phyloP scores from a whole-genome alignment of 2,888 invertebrate genomes.

The Trachelus troglodyta region DNA sequence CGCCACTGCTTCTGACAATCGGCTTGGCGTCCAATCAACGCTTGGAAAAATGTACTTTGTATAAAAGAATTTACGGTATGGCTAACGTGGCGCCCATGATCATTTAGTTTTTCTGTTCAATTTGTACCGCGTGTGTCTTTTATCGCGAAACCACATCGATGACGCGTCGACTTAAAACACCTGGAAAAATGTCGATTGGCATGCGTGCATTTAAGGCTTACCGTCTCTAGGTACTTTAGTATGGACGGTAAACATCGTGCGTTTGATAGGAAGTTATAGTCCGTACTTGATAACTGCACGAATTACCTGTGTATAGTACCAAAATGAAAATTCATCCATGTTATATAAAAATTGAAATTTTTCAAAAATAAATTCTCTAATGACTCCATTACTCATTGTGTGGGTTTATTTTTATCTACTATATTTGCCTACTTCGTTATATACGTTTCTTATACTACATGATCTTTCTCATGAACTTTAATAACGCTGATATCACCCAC shows the following conservation, averaged over 20 bases:
- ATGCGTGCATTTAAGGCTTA: not conserved
- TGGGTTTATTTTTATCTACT: not conserved
- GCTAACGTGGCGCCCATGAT: not conserved
- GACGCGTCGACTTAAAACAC: not conserved
- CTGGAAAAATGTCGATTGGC: not conserved
- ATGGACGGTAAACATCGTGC: conserved; percentile 10
- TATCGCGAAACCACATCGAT: not conserved
- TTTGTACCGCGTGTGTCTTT: not conserved
- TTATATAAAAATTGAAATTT: not conserved
- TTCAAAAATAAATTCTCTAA: not conserved
- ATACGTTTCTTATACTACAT: not conserved
- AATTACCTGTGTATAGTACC: not conserved
- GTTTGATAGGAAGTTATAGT: conserved; percentile 11
- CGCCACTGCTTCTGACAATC: conserved; percentile 18
- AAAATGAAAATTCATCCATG: not conserved
- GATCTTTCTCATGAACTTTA: not conserved
- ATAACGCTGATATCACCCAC: conserved; percentile 1
- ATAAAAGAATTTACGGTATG: not conserved
- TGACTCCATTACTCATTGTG: not conserved
- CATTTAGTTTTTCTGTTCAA: not conserved
- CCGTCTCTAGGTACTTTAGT: not conserved
- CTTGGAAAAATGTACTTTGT: conserved; percentile 9
- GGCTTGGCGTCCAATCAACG: conserved; percentile 19
- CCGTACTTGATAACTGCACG: not conserved
- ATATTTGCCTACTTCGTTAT: not conserved